Base-by-base conservation (phyloP, 2,888 invertebrate species). In the Macrophya annulata region DNA sequence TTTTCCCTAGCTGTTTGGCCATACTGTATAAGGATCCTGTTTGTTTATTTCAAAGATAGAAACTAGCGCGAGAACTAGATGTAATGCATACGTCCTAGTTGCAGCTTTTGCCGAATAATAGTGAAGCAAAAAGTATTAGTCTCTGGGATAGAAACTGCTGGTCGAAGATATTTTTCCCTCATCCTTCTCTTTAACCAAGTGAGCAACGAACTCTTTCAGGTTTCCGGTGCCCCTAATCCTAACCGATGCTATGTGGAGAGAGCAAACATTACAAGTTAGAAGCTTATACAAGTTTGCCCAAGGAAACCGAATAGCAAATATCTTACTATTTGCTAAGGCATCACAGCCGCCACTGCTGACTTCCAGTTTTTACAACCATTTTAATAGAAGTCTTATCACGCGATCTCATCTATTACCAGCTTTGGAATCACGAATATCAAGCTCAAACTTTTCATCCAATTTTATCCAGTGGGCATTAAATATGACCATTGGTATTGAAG, bases 181-280 rank as follows among this genome's bases (percentile, higher is more conserved):
- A 15, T 43, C 12, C 25, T 43, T 5, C 25, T 62, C 10, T 43
- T 62, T 62, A 81, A 62, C 43, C 62, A 43, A 81, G 81, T 81
- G 43, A 59, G 43, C 40, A 81, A 62, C 62, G 81, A 81, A 37
- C 17, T 62, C 62, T 59, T 81, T n/a, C 43, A 37, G 59, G 62
- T 62, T 43, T 81, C 81, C 59, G 81, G 21, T 81, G n/a, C 59
- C 62, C 62, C 43, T 81, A 21, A 62, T 81, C 81, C 81, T 43
- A 81, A 62, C 62, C 62, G 25, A 81, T 81, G 40, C 81, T 10
- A 81, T 43, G 43, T 62, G 59, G 59, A 81, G 59, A 81, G 81
- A 43, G 59, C 81, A 59, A 81, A 81, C 81, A 81, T 77, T 51
- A 17, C 51, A 51, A 77, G 77, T 55, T 77, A 37, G 62, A 81